Evolutionary conservation across 2,113 vertebrate species (phyloP).

Genomic region (Tyto alba): DNA sequence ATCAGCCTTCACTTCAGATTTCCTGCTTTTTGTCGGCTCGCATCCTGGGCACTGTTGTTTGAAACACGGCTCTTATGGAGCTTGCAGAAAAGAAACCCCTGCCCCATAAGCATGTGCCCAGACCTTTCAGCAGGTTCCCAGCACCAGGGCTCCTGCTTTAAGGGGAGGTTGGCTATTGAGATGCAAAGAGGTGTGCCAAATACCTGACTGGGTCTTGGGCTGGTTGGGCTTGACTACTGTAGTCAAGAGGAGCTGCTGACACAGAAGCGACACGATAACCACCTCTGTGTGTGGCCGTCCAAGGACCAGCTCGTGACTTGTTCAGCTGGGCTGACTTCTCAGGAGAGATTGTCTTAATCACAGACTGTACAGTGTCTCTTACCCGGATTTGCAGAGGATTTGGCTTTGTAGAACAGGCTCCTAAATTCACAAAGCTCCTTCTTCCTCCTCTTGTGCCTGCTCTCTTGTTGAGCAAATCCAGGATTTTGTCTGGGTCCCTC

Average conservation of each 20-base stretch:
- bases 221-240: not conserved
- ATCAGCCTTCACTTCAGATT: constrained; percentile 12
- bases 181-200: not conserved
- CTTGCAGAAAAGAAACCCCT: not conserved
- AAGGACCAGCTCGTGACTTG: not conserved
- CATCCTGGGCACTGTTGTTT: not conserved
- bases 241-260: not conserved
- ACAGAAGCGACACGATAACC: not conserved
- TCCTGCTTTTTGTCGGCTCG: constrained; percentile 33
- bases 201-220: not conserved
- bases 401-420: not conserved
- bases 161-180: not conserved
- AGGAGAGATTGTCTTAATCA: not conserved
- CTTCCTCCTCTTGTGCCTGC: not conserved
- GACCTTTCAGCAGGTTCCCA: not conserved
- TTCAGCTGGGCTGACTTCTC: not conserved
- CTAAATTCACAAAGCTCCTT: not conserved
- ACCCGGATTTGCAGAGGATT: constrained; percentile 22
- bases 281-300: not conserved
- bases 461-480: not conserved
- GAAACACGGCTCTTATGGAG: not conserved
- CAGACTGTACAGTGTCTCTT: fast-evolving
- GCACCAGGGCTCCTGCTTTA: not conserved
- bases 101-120: not conserved
- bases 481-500: not conserved